Conservation (phyloP, 2,113 vertebrate genomes). For the Oryctolagus cuniculus region DNA sequence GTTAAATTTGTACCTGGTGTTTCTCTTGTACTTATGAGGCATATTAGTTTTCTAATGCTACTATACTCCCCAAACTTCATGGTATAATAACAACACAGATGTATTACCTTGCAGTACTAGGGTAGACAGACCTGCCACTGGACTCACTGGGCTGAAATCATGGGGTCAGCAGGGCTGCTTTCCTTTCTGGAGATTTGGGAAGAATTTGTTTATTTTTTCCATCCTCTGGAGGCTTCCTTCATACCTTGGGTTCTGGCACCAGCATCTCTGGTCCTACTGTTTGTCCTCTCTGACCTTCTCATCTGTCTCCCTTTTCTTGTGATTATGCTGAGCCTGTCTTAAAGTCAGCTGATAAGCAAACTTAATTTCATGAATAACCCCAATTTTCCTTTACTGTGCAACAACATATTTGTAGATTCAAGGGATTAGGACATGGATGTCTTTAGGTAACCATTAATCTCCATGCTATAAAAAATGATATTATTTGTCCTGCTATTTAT, state of each 20-base stretch:
- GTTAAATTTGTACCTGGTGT: not conserved
- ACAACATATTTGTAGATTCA: not conserved
- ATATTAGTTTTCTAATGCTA: conserved; percentile 29
- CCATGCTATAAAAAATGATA: not conserved
- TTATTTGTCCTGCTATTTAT: not conserved
- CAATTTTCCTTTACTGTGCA: not conserved
- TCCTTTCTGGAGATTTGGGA: not conserved
- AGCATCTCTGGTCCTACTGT: not conserved
- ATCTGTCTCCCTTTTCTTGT: not conserved
- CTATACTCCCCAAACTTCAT: not conserved
- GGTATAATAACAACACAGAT: not conserved
- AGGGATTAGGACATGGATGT: not conserved
- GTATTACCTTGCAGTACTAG: not conserved
- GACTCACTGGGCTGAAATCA: not conserved
- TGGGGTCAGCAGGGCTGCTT: not conserved
- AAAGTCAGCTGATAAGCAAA: conserved; percentile 11
- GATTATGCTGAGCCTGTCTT: not conserved
- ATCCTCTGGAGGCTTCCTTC: not conserved
- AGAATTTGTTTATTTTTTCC: not conserved
- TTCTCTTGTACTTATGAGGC: not conserved
- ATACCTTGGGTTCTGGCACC: not conserved
- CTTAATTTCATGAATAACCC: not conserved
- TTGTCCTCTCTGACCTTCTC: not conserved
- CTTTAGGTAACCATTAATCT: not conserved
- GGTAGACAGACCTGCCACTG: not conserved